phyloP scores from a whole-genome alignment of 2,888 invertebrate species.

The Tipula confusa region DNA sequence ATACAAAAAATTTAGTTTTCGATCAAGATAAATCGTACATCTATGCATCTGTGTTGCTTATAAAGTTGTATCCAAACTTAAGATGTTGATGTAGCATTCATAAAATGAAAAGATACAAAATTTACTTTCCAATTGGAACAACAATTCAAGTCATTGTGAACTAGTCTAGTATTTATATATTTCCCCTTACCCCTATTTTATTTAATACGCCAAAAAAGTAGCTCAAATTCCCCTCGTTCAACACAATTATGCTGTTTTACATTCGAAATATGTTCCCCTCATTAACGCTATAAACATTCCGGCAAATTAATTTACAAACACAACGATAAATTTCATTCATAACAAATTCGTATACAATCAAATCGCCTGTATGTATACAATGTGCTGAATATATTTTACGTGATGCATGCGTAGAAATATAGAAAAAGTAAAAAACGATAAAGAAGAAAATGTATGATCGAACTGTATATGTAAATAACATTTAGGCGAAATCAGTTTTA shows the following conservation, averaged over 20 bases:
- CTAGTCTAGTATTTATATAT: background rate
- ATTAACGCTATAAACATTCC: background rate
- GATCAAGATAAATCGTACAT: background rate
- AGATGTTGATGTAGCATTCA: too few relatives aligned
- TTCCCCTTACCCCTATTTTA: background rate
- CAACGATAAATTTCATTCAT: background rate
- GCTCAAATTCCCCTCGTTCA: background rate
- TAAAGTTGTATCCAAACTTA: too few relatives aligned
- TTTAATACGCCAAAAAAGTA: background rate
- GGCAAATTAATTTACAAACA: background rate
- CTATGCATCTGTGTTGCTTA: background rate
- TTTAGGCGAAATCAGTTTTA: slow-evolving; percentile 20
- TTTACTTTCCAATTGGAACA: too few relatives aligned
- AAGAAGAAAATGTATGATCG: background rate
- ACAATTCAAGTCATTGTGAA: background rate
- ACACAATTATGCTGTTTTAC: background rate
- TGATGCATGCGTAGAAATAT: slow-evolving; percentile 9
- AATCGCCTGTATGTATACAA: background rate
- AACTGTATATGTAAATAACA: slow-evolving; percentile 3
- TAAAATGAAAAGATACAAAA: too few relatives aligned
- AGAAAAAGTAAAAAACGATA: background rate
- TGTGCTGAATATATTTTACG: background rate
- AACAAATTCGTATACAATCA: background rate
- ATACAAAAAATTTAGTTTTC: background rate
- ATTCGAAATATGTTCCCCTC: background rate